Base-by-base conservation (phyloP, 1,140 invertebrate genomes). In the Apis laboriosa region DNA sequence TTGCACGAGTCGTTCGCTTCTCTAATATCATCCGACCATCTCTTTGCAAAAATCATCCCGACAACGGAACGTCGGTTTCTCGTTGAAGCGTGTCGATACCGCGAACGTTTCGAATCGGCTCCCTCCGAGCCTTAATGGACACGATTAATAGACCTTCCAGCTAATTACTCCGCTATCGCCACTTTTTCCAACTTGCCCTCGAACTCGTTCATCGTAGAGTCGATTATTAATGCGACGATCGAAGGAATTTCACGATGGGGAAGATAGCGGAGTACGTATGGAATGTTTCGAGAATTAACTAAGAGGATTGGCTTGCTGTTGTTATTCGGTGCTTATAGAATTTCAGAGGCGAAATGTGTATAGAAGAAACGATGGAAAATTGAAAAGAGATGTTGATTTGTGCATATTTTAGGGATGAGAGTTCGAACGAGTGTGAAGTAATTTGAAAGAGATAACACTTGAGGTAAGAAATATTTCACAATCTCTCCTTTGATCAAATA, bases 111-210 rank as follows among this genome's bases (percentile, higher is more conserved):
- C 28, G 55, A 19, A 55, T 75, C 72, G 43, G 63, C 60, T 66
- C 34, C 49, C 43, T 8, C n/a, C n/a, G 15, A 43, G 34, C 34
- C 53, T n/a, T 77, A 82, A 82, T 70, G 51, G 64, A n/a, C 49
- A 77, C 73, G 80, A 82, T 82, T 82, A 82, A 75, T 82, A 77
- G 73, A 11, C 80, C 80, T n/a, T 34, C 49, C 56, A 24, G 80
- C 73, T 61, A 77, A 76, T 82, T 82, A 60, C 72, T 43, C 13
- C 34, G 74, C n/a, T 53, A 68, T 70, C 80, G 68, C 11, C 51
- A 7, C 49, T 67, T 77, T 82, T 43, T 15, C 12, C 51, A 11
- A 4, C 9, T 13, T 43, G 34, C 28, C 43, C 15, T 0, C 43
- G 58, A 49, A 28, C 66, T 49, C 19, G 66, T 70, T 70, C 28